Evolutionary conservation across 2,888 invertebrate species (phyloP).

Genomic region (Adela reaumurella): DNA sequence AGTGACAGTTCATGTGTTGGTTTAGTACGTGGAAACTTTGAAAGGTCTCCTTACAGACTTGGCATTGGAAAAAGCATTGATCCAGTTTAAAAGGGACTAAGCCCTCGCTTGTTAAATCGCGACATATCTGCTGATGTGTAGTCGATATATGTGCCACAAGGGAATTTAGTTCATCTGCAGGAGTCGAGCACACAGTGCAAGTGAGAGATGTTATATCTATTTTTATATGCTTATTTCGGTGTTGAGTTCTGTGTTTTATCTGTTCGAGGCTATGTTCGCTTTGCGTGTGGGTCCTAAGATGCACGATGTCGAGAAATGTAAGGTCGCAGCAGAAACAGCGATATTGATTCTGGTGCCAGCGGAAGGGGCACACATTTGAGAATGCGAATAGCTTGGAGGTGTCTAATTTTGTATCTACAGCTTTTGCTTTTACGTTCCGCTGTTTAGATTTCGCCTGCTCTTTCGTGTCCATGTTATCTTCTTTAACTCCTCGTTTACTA

Average conservation of each 20-base stretch:
- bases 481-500: neutral
- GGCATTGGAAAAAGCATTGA: neutral
- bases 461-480: neutral
- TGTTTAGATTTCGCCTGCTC: neutral
- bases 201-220: neutral
- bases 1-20: conserved; percentile 2
- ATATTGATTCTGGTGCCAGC: neutral
- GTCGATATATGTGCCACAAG: neutral
- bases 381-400: neutral
- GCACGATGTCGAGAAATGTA: neutral
- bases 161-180: neutral
- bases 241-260: neutral
- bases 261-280: neutral
- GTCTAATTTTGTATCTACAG: neutral
- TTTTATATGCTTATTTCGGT: neutral
- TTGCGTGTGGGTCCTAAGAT: neutral
- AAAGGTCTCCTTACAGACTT: neutral
- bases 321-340: neutral
- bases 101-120: neutral
- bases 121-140: neutral
- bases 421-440: neutral
- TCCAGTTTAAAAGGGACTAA: conserved; percentile 1
- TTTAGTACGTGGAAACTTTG: neutral
- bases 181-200: neutral
- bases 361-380: neutral